Evolutionary conservation across 2,797 vertebrate species (phyloP), one percentile per base, ranked within the genome.

Genomic region (Coccyzus lansbergi): DNA sequence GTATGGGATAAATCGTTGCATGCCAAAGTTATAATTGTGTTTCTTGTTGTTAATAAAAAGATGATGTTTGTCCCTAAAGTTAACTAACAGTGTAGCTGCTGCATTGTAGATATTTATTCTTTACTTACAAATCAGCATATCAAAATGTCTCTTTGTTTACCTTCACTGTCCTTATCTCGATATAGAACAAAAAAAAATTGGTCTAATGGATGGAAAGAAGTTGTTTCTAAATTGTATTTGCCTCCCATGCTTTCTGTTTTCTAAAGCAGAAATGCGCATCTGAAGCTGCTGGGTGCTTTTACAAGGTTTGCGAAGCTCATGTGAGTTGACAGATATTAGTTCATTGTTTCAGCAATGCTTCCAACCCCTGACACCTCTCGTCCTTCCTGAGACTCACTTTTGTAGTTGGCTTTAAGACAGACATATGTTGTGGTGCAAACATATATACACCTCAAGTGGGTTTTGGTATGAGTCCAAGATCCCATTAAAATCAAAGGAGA

Each of bases 11-110:
- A 95, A 92, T 84, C 74, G 70, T 90, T 95, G 92, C 29, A 19
- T 80, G 90, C 86, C 55, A 22, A 58, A 86, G 15, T 92, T 84
- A 64, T 93, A 95, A 96, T 94, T 97, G 81, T 46, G 40, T 91
- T 86, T 12, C 58, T 92, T 86, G 65, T 87, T 92, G 81, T 88
- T 86, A 93, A 90, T 94, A 83, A 67, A 86, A 94, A 85, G 59
- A 67, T 68, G 60, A 91, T 62, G 31, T 80, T 95, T 94, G 67
- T 93, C 52, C 74, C 62, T n/a, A 59, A 84, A 94, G 52, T 93
- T 95, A 95, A 92, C 77, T 67, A 92, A 53, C 70, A 67, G 75
- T 69, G 59, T 91, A 93, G 95, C 96, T 3, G 1, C 28, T 80
- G 49, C 20, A 49, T 13, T 17, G 81, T 62, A n/a, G 51, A 29